Evolutionary conservation across 2,888 invertebrate species (phyloP).

Genomic region (Caenorhabditis sp.): DNA sequence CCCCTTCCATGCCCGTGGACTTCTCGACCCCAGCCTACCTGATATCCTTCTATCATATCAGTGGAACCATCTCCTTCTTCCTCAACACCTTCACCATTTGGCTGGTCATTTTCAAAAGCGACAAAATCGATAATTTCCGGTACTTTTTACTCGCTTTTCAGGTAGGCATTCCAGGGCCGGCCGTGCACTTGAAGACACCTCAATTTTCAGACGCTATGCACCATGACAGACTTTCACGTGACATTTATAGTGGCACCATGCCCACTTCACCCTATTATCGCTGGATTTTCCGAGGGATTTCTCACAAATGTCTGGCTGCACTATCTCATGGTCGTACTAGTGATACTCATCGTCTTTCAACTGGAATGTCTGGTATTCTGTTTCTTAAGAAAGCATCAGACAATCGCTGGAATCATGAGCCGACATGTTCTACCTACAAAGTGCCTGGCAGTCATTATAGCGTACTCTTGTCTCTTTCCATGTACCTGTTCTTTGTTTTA

Average conservation of each 20-base stretch:
- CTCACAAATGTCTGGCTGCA: neutral
- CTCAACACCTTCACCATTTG: conserved; percentile 8
- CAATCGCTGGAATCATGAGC: neutral
- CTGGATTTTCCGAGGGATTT: neutral
- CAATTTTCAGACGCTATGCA: neutral
- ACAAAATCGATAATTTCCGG: neutral
- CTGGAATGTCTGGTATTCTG: neutral
- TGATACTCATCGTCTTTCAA: neutral
- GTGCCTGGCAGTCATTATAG: too few relatives aligned
- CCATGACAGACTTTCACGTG: neutral
- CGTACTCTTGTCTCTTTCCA: too few relatives aligned
- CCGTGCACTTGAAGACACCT: neutral
- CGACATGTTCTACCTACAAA: too few relatives aligned
- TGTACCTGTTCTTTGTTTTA: too few relatives aligned
- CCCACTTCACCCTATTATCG: neutral
- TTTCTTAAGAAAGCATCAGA: neutral
- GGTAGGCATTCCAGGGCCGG: neutral
- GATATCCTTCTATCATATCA: conserved; percentile 8
- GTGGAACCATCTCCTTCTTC: neutral
- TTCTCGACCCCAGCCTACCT: conserved; percentile 14
- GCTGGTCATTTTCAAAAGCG: conserved; percentile 4
- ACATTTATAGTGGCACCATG: neutral
- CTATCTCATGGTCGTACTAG: neutral
- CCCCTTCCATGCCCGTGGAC: too few relatives aligned
- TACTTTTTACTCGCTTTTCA: conserved; percentile 8